Evolutionary conservation across 2,797 vertebrate genomes (phyloP).

Genomic region (Loriculus beryllinus): DNA sequence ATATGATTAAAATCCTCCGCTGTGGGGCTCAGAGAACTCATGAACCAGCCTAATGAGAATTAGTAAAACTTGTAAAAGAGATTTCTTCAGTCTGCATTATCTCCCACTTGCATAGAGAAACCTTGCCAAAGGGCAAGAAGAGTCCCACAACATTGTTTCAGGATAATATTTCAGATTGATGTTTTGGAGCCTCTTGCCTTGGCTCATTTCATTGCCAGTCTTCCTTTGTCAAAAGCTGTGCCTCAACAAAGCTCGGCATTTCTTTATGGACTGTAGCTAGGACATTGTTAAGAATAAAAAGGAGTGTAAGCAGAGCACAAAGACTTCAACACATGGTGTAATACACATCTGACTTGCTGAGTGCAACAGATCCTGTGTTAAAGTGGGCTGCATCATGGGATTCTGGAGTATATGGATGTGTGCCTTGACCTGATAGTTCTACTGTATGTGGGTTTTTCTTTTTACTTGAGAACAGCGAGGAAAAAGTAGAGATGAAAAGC

Average conservation of each 20-base stretch:
- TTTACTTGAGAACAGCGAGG: background rate
- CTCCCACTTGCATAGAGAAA: background rate
- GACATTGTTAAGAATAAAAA: background rate
- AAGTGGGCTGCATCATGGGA: background rate
- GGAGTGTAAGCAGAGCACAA: background rate
- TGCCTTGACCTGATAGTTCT: background rate
- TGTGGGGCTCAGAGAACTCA: background rate
- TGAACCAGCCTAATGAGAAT: slow-evolving; percentile 16
- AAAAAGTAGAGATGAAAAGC: background rate
- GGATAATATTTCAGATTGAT: background rate
- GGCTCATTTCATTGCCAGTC: background rate
- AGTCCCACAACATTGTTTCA: background rate
- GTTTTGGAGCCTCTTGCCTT: background rate
- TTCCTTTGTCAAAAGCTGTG: background rate
- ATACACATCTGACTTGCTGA: background rate
- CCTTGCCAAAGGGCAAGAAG: background rate
- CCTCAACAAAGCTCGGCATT: background rate
- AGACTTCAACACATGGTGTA: background rate
- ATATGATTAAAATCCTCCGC: slow-evolving; percentile 5
- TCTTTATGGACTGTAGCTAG: background rate
- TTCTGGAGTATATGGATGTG: background rate
- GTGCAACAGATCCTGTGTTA: background rate
- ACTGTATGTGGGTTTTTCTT: background rate
- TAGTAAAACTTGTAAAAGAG: background rate
- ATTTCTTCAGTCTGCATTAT: background rate